These are phyloP conservation scores for Gavialis gangeticus DNA, from an alignment of 2,113 vertebrate genomes.

Conservation along the genomic window DNA sequence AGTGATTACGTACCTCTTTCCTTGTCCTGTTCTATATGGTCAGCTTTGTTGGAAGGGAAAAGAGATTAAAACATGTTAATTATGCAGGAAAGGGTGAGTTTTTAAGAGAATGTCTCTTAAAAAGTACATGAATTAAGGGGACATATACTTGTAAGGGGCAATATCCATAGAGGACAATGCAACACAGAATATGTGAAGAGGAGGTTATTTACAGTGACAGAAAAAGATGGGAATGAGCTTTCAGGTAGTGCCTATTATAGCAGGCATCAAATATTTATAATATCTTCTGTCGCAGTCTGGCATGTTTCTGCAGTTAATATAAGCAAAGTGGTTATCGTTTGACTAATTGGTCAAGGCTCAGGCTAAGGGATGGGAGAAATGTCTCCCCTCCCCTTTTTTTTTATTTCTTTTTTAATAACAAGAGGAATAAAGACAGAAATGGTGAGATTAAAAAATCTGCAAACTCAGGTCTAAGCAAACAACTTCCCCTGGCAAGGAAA, in stretches of 20 bases:
- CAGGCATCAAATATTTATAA: background rate
- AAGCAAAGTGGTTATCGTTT: background rate
- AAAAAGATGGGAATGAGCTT: background rate
- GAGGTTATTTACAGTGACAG: background rate
- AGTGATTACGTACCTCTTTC: background rate
- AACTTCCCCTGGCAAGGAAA: background rate
- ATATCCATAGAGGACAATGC: background rate
- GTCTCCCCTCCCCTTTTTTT: background rate
- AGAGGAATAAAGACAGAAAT: background rate
- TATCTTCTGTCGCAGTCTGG: background rate
- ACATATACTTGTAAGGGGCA: background rate
- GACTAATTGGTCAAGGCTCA: background rate
- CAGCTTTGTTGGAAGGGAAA: background rate
- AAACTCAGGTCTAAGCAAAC: background rate
- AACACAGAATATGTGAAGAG: background rate
- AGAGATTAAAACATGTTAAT: background rate
- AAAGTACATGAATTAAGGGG: background rate
- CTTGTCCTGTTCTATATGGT: background rate
- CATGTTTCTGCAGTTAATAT: background rate
- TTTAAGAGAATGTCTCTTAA: background rate
- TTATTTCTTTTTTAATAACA: background rate
- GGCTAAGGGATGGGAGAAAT: background rate
- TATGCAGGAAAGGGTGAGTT: background rate
- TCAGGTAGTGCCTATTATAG: background rate
- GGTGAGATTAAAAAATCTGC: background rate